phyloP scores from a whole-genome alignment of 2,113 vertebrate genomes.

The Xyliphius kryptos region DNA sequence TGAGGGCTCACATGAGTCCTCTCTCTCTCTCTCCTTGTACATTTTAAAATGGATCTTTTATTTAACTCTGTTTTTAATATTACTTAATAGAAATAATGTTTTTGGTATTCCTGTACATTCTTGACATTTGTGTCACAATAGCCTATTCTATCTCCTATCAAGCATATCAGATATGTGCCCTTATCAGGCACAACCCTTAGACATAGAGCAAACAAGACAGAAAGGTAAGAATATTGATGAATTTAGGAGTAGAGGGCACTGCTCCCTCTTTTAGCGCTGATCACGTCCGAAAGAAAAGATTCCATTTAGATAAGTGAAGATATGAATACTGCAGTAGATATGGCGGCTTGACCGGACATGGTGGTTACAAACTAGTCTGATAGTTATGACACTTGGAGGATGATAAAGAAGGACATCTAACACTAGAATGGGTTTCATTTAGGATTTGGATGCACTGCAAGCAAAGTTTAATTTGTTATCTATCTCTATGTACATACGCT shows the following conservation, averaged over 20 bases:
- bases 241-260: slow-evolving; percentile 34
- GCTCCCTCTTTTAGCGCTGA: slow-evolving; percentile 35
- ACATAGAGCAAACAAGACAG: slow-evolving; percentile 35
- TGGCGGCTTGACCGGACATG: slow-evolving; percentile 42
- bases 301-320: slow-evolving; percentile 50
- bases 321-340: slow-evolving; percentile 37
- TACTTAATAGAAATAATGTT: no score
- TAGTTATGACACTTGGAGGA: slow-evolving; percentile 45
- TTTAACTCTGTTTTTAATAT: slow-evolving; percentile 3
- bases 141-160: no score
- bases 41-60: slow-evolving; percentile 53
- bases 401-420: no score
- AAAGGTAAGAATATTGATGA: no score
- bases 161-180: not conserved
- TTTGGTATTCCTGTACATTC: slow-evolving; percentile 13
- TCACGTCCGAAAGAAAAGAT: slow-evolving; percentile 41
- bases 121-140: no score
- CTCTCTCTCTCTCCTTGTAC: slow-evolving; percentile 48
- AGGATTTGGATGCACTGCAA: no score
- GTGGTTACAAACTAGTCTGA: slow-evolving; percentile 46
- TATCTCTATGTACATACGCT: no score
- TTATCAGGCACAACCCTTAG: slow-evolving; percentile 33
- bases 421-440: no score
- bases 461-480: no score
- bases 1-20: slow-evolving; percentile 41